Evolutionary conservation across 2,888 invertebrate genomes (phyloP).

Genomic region (Diarsia brunnea): DNA sequence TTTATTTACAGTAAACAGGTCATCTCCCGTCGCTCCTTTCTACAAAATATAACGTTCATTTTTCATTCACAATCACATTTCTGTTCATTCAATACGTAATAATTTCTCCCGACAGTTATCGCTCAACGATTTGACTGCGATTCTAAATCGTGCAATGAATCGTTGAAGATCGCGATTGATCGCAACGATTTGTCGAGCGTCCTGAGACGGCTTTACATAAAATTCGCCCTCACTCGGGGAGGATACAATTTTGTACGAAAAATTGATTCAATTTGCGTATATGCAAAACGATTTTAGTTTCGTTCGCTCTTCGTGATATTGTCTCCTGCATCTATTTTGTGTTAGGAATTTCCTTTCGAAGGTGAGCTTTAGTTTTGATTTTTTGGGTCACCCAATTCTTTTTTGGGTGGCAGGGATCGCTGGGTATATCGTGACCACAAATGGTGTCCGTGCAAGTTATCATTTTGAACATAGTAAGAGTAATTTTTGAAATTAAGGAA

Average conservation of each 20-base stretch:
- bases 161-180: slow-evolving; percentile 69
- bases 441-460: neutral
- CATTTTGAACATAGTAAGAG: too few species aligned
- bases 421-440: neutral
- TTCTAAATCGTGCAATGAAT: slow-evolving; percentile 67
- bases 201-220: slow-evolving; percentile 69
- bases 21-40: slow-evolving; percentile 8
- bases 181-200: slow-evolving; percentile 72
- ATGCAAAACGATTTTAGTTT: slow-evolving; percentile 80
- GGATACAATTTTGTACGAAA: slow-evolving; percentile 82
- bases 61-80: slow-evolving; percentile 51
- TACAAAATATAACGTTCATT: slow-evolving; percentile 28
- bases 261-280: slow-evolving; percentile 86
- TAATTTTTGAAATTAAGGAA: neutral
- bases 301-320: slow-evolving; percentile 57
- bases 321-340: slow-evolving; percentile 58
- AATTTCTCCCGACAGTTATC: slow-evolving; percentile 59
- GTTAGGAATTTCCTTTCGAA: slow-evolving; percentile 40
- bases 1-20: slow-evolving; percentile 13
- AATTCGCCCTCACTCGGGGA: slow-evolving; percentile 61
- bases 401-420: slow-evolving; percentile 1
- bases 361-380: slow-evolving; percentile 31
- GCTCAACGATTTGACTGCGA: slow-evolving; percentile 63
- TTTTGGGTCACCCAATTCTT: neutral
- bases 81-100: slow-evolving; percentile 57